These are phyloP conservation scores for Propsilocerus akamusi DNA, from an alignment of 1,140 invertebrate species.

Conservation along the genomic window DNA sequence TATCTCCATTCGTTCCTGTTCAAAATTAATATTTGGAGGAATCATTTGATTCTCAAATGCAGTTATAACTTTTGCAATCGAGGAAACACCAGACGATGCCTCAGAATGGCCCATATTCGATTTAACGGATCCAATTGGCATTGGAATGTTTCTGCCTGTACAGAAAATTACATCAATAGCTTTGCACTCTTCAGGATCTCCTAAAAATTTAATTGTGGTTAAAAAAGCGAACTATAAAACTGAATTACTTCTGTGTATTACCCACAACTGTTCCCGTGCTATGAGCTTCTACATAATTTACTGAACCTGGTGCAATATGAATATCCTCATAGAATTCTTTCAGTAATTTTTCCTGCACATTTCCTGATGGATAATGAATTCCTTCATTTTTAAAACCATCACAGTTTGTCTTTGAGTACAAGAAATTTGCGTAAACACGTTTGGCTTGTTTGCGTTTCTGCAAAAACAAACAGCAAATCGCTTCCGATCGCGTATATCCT, in stretches of 20 bases:
- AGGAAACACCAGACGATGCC: conserved; percentile 71
- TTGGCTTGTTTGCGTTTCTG: conserved; percentile 65
- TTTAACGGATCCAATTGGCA: conserved; percentile 78
- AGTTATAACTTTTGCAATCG: conserved; percentile 59
- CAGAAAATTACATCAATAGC: conserved; percentile 73
- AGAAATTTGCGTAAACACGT: conserved; percentile 45
- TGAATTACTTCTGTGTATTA: too few relatives aligned
- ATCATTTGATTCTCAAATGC: conserved; percentile 54
- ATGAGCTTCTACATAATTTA: conserved; percentile 85
- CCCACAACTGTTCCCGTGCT: conserved; percentile 65
- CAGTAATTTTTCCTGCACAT: conserved; percentile 61
- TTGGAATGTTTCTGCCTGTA: conserved; percentile 37
- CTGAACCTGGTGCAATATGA: conserved; percentile 40
- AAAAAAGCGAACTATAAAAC: too few relatives aligned
- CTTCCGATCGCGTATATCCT: conserved; percentile 59
- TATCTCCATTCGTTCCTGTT: conserved; percentile 49
- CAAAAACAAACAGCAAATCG: conserved; percentile 58
- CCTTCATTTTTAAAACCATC: conserved; percentile 77
- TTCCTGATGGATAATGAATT: conserved; percentile 79
- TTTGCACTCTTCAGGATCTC: conserved; percentile 53
- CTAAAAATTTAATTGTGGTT: too few relatives aligned
- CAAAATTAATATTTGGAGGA: conserved; percentile 65
- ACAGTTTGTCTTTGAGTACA: conserved; percentile 46
- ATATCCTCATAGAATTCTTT: conserved; percentile 76
- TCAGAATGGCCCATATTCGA: conserved; percentile 89